phyloP scores from a whole-genome alignment of 2,888 invertebrate species.

The Tenthredo livida region DNA sequence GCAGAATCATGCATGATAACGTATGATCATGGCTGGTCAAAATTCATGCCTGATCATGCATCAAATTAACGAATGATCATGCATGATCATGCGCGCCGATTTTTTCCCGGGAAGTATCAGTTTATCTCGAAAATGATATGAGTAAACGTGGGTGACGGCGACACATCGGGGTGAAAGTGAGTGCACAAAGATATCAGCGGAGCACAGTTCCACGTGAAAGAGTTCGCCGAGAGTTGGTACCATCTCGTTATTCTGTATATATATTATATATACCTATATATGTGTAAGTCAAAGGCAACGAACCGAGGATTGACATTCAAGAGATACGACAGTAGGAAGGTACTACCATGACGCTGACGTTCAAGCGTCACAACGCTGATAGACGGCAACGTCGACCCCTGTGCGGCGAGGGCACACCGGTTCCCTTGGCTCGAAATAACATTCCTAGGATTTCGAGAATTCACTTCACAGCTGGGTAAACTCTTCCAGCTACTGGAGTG shows the following conservation, averaged over 20 bases:
- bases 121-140: neutral
- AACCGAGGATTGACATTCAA: conserved; percentile 48
- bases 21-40: no score
- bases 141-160: neutral
- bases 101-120: no score
- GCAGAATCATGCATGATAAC: no score
- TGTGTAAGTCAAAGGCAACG: conserved; percentile 28
- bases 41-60: no score
- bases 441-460: conserved; percentile 50
- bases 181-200: conserved; percentile 9
- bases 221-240: neutral
- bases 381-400: neutral
- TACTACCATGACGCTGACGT: neutral
- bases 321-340: neutral
- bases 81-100: no score
- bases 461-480: conserved; percentile 61
- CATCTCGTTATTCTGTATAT: neutral
- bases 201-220: neutral
- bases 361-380: neutral
- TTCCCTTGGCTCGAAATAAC: conserved; percentile 41
- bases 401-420: neutral
- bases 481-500: conserved; percentile 52
- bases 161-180: conserved; percentile 2
- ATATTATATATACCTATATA: no score
- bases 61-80: no score